Evolutionary conservation across 2,888 invertebrate species (phyloP), one percentile per base, ranked within the genome.

Genomic region (Lutraria lutraria): DNA sequence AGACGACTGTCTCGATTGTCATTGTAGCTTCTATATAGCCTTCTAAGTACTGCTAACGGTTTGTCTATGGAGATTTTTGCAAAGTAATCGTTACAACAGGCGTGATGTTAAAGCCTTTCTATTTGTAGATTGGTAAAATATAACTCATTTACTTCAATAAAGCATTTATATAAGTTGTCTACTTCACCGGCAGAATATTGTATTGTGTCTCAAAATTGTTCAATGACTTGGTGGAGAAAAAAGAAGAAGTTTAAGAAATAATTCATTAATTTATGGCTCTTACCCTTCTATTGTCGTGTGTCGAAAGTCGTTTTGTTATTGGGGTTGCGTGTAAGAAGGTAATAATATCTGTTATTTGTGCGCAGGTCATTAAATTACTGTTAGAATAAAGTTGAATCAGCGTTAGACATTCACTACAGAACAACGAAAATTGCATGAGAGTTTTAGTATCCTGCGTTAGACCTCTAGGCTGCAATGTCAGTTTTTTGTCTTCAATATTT

Each of bases 191-290:
- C 19, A 19, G 34, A 34, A 76, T 15, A 76, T 76, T 34, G 15
- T 31, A 31, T 34, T 68, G 15, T 76, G 76, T 16, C 34, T 16
- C 16, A 34, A 76, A 31, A 19, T 76, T 34, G 31, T 76, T 31
- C 15, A n/a, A 76, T 76, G 31, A 15, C 76, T 31, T 76, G 16
- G 76, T 16, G 31, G 76, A 76, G 29, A 80, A 63, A 34, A n/a
- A 87, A 85, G 85, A 85, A 82, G 82, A 85, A 82, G 85, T 89
- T 79, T 83, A 82, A 34, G 76, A 81, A 88, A 68, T 82, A 79
- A 83, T 85, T 89, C 87, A 90, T 88, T 90, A 87, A 87, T 89
- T 87, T 87, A 83, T 87, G 79, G 87, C 82, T 56, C 63, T 56
- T 90, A 81, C 16, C 81, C 13, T 19, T 54, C 81, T 86, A 86